phyloP scores from a whole-genome alignment of 2,113 vertebrate species.

The Channa maculata region DNA sequence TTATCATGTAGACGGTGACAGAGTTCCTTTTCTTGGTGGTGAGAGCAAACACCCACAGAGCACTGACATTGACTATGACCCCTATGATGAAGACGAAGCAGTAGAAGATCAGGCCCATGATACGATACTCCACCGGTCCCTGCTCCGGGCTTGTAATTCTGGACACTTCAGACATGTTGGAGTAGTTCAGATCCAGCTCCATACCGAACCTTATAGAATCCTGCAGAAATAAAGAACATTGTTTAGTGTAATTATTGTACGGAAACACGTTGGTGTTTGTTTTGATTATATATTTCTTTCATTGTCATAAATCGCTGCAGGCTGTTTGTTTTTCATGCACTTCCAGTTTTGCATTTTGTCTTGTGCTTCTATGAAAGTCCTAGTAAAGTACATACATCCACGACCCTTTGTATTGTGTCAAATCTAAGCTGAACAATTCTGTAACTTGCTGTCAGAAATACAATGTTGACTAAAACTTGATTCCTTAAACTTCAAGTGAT shows the following conservation, averaged over 20 bases:
- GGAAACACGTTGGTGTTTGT: background rate
- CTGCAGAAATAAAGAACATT: background rate
- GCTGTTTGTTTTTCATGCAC: too few species aligned
- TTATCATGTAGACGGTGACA: constrained; percentile 96
- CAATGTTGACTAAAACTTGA: too few species aligned
- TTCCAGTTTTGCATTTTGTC: background rate
- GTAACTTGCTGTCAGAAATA: background rate
- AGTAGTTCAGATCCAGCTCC: constrained; percentile 55
- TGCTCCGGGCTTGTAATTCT: constrained; percentile 14
- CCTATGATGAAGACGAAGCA: constrained; percentile 88
- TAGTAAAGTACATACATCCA: background rate
- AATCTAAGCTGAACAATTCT: background rate
- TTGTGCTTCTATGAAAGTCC: background rate
- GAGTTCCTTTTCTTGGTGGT: constrained; percentile 96
- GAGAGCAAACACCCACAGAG: constrained; percentile 96
- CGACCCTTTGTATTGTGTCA: background rate
- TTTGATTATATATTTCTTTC: too few species aligned
- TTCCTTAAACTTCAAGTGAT: background rate
- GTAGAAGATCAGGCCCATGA: constrained; percentile 89
- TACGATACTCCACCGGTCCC: constrained; percentile 86
- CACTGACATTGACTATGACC: constrained; percentile 89
- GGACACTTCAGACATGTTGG: constrained; percentile 56
- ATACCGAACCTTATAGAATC: constrained; percentile 40
- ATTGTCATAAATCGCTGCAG: too few species aligned
- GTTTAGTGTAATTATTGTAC: background rate